Base-by-base conservation (phyloP, 2,888 invertebrate species). In the Hirtodrosophila cameraria region DNA sequence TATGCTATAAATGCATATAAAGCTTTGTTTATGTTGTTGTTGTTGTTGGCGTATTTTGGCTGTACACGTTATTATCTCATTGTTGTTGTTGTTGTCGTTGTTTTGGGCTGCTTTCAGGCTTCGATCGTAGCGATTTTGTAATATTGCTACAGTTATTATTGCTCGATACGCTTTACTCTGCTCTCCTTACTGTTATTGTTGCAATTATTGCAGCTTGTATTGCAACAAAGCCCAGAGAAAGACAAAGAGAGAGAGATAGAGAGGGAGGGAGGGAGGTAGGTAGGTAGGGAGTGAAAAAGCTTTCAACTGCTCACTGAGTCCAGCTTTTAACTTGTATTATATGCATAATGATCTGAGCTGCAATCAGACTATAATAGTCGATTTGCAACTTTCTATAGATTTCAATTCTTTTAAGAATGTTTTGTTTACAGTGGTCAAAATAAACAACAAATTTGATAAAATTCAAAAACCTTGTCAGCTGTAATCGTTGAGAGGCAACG, bases 91-190 rank as follows among this genome's bases (percentile, higher is more conserved):
- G 28, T 35, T 54, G 49, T 28, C 48, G 42, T 9, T 46, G 23
- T 43, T 50, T 67, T 39, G 53, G 52, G 55, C 53, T 36, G 52
- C 63, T 50, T 66, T 65, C 48, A 27, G 42, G 57, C 67, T 71
- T 52, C 72, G 46, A 55, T 61, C 36, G 75, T 31, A 23, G 70
- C 66, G 82, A 82, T 85, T 79, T 85, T 71, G 85, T 82, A 85
- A 85, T 84, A 81, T 75, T 72, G 75, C 85, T 71, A 78, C 75
- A 79, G 82, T 84, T 79, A 84, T 85, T 79, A 78, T 81, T 79
- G 67, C 85, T 28, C 58, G 75, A 70, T 71, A 64, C 75, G 67
- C 66, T 85, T 75, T 82, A 61, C 64, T 70, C 71, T 70, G 70
- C 61, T 65, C 74, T 49, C 62, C 55, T 59, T 54, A 58, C 63